These are phyloP conservation scores for Riptortus pedestris DNA, from an alignment of 1,140 invertebrate species.

Conservation along the genomic window DNA sequence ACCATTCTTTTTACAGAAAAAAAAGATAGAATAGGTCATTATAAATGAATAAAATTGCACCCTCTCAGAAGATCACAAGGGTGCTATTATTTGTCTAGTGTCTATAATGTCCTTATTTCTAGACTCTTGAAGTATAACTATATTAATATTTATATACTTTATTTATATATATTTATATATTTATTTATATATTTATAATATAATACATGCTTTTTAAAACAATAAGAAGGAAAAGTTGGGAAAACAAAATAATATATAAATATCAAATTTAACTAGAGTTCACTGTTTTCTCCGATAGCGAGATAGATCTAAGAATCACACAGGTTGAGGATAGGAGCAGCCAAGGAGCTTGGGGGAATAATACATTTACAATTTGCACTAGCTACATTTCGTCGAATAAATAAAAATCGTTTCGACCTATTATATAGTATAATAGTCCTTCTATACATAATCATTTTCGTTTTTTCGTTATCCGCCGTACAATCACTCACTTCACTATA, in stretches of 20 bases:
- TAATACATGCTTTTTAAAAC: conserved; percentile 26
- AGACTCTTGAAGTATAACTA: conserved; percentile 14
- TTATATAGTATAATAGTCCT: conserved; percentile 21
- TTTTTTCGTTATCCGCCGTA: not conserved
- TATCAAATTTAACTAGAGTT: conserved; percentile 27
- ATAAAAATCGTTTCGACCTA: conserved; percentile 22
- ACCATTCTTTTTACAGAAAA: conserved; percentile 18
- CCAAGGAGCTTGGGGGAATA: not conserved
- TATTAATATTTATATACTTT: conserved; percentile 20
- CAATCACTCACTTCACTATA: conserved; percentile 15
- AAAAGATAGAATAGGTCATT: conserved; percentile 8
- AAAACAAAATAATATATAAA: conserved; percentile 22
- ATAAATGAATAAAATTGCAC: conserved; percentile 16
- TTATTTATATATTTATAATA: conserved; percentile 25
- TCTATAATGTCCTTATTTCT: conserved; percentile 12
- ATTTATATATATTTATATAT: conserved; percentile 23
- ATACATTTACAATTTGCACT: conserved; percentile 19
- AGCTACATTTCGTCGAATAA: conserved; percentile 22
- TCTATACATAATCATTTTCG: conserved; percentile 4
- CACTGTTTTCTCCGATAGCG: conserved; percentile 17
- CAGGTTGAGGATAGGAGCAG: conserved; percentile 1
- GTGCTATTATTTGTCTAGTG: conserved; percentile 11
- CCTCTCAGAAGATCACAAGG: conserved; percentile 18
- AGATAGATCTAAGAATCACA: conserved; percentile 19
- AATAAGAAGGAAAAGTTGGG: conserved; percentile 11